Conservation (phyloP, 2,797 vertebrate species). For the Pangasius djambal region DNA sequence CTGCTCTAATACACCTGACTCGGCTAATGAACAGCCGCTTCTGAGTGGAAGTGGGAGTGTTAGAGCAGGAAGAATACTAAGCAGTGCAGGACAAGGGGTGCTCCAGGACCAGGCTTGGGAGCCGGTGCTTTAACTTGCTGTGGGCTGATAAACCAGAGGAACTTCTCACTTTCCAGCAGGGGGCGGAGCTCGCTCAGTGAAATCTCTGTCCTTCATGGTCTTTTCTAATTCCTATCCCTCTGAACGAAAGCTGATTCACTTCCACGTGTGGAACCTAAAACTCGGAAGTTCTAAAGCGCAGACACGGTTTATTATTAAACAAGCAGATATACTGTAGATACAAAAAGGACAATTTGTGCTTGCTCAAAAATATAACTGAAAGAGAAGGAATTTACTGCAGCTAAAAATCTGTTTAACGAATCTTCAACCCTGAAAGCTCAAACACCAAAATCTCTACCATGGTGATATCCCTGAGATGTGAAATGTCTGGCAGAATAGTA, state of each 20-base stretch:
- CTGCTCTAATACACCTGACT: neutral
- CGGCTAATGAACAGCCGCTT: neutral
- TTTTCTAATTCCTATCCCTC: neutral
- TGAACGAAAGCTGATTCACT: neutral
- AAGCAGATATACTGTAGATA: neutral
- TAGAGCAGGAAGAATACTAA: neutral
- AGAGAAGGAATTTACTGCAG: neutral
- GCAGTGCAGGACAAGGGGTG: neutral
- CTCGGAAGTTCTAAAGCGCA: neutral
- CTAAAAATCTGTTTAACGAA: neutral
- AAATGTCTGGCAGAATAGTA: neutral
- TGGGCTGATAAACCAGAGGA: neutral
- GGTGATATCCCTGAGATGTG: neutral
- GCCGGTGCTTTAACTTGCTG: neutral
- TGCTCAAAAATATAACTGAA: neutral
- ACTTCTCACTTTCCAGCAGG: conserved; percentile 1
- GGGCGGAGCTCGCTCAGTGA: neutral
- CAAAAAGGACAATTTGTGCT: neutral
- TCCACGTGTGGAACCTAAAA: neutral
- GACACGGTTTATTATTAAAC: neutral
- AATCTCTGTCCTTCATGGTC: neutral
- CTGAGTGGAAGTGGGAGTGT: neutral
- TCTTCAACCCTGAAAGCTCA: neutral
- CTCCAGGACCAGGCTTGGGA: neutral
- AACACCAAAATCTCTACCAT: neutral